Conservation (phyloP, 2,797 vertebrate genomes). For the Leucoraja ocellata region DNA sequence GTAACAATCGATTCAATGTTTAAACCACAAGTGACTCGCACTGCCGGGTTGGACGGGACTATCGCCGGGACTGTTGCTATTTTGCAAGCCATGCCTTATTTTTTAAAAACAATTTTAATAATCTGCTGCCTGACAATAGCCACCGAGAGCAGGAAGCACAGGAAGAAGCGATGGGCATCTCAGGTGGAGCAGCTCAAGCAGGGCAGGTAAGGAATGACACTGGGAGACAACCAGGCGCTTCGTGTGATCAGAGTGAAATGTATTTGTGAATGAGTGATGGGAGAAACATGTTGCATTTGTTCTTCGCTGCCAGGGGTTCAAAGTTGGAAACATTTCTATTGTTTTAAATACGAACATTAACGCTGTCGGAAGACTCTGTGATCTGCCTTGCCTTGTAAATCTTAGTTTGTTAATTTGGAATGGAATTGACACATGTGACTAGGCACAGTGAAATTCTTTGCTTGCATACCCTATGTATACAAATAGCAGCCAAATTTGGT, state of each 20-base stretch:
- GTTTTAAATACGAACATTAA: neutral
- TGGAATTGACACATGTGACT: too few species aligned
- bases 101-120: constrained; percentile 59
- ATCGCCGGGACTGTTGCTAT: constrained; percentile 48
- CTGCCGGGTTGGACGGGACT: constrained; percentile 50
- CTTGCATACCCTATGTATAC: too few species aligned
- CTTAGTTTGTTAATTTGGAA: neutral
- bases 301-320: neutral
- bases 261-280: constrained; percentile 44
- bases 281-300: neutral
- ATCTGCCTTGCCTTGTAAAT: neutral
- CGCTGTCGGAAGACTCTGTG: too few species aligned
- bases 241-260: constrained; percentile 40
- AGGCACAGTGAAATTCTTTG: too few species aligned
- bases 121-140: constrained; percentile 62
- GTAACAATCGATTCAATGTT: constrained; percentile 53
- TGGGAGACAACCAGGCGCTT: constrained; percentile 39
- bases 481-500: too few species aligned
- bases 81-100: constrained; percentile 63
- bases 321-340: neutral
- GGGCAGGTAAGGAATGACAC: constrained; percentile 60
- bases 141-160: constrained; percentile 66
- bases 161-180: constrained; percentile 66
- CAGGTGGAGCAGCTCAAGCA: constrained; percentile 61
- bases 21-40: constrained; percentile 47